Evolutionary conservation across 2,113 vertebrate species (phyloP).

Genomic region (Otocyon megalotis): DNA sequence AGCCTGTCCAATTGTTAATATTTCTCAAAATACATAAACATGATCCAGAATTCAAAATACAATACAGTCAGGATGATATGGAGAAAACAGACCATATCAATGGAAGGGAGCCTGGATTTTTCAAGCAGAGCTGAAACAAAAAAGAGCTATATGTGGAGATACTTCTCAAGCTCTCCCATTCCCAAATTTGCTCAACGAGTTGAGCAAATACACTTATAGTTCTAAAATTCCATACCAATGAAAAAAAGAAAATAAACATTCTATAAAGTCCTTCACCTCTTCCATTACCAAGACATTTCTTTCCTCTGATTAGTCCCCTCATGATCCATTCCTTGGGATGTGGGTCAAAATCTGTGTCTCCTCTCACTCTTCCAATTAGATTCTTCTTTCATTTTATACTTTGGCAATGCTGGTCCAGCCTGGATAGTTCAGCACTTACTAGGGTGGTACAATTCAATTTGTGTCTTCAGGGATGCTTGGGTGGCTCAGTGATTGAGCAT

Average conservation of each 20-base stretch:
- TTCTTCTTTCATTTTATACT: not conserved
- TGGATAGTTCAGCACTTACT: not conserved
- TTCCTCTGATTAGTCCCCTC: not conserved
- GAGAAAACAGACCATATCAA: not conserved
- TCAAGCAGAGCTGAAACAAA: not conserved
- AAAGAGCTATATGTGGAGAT: rapidly evolving
- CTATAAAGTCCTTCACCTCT: not conserved
- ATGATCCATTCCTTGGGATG: not conserved
- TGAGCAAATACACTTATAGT: not conserved
- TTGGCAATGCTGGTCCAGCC: not conserved
- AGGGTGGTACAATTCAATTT: not conserved
- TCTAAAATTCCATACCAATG: not conserved
- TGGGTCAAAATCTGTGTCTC: not conserved
- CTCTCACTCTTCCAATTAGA: not conserved
- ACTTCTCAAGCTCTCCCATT: not conserved
- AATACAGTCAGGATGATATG: not conserved
- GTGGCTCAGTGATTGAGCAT: too few species aligned
- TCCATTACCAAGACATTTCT: not conserved
- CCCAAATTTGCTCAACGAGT: not conserved
- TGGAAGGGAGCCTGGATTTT: not conserved
- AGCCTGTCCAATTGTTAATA: not conserved
- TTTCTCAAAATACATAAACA: not conserved
- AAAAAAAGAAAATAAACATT: not conserved
- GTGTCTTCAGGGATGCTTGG: not conserved
- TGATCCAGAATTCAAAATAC: not conserved